Base-by-base conservation (phyloP, 2,888 invertebrate genomes). In the Steromphala cineraria region DNA sequence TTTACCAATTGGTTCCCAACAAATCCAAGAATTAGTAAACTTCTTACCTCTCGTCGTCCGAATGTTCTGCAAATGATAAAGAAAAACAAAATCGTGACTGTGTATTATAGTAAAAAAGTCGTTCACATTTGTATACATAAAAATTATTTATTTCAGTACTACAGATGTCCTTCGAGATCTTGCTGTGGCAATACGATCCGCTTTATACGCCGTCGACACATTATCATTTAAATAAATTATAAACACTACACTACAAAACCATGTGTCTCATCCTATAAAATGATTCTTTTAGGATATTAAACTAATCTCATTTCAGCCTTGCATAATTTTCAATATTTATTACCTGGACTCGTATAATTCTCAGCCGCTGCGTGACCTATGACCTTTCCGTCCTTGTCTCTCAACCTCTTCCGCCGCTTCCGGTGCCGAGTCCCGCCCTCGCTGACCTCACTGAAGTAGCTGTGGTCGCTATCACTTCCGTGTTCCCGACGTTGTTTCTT, bases 401-500 rank as follows among this genome's bases (percentile, higher is more conserved):
- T 81, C 28, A 92, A 88, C 77, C 91, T 87, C 86, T 91, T 89
- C 80, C 86, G 89, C 78, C 91, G 83, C 78, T 85, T 90, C 19
- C 89, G 82, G 19, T 80, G 80, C 17, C 87, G 83, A 5, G 92
- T 92, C 17, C 92, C 92, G 21, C 92, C 92, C 28, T 88, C 92
- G 80, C 91, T 91, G 7, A 90, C 89, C 67, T 92, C 92, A 83
- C 92, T 92, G 78, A 84, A 88, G 82, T 92, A 93, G 82, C 90
- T 92, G 83, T 92, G 87, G 5, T 92, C 92, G 81, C 92, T 92
- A 76, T 90, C 92, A 78, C 89, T 87, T 7, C 92, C 93, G 67
- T 90, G 90, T 67, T 86, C 86, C 53, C 88, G 86, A 46, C 87
- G 84, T 78, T 87, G 86, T 81, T 85, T 87, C 78, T 89, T 89